Percentiles rank a stretch among this genome's conserved stretches.
phyloP scores from a whole-genome alignment of 1,140 invertebrate species.

The Diorhabda carinulata region DNA sequence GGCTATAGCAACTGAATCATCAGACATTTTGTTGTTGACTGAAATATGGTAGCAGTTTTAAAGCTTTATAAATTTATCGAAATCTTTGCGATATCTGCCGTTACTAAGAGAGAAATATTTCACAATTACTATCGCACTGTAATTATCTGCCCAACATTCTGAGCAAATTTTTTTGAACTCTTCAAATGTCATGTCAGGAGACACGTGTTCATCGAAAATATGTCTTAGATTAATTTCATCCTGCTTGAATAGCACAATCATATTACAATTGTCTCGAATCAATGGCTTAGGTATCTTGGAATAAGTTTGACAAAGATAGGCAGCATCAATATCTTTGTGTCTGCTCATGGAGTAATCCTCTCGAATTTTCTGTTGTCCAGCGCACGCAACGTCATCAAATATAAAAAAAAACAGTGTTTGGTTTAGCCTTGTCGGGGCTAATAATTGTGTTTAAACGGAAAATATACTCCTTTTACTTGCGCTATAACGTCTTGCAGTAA shows the following conservation, averaged over 20 bases:
- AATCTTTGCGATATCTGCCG: not conserved
- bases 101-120: not conserved
- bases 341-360: too few species aligned
- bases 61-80: not conserved
- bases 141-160: not conserved
- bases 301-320: too few species aligned
- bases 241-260: too few species aligned
- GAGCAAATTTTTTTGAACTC: constrained; percentile 43
- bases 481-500: constrained; percentile 24
- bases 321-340: not conserved
- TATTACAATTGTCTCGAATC: too few species aligned
- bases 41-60: not conserved
- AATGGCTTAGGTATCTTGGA: too few species aligned
- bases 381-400: not conserved
- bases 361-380: not conserved
- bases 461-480: constrained; percentile 27
- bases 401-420: too few species aligned
- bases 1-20: not conserved
- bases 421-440: too few species aligned
- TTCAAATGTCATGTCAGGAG: constrained; percentile 37
- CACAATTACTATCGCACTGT: not conserved
- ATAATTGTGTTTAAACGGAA: too few species aligned
- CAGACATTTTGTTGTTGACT: not conserved
- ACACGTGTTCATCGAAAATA: too few species aligned
- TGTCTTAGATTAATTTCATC: too few species aligned